A percentile compares a stretch with the other conserved stretches of the same genome.
phyloP scores from a whole-genome alignment of 1,140 invertebrate species.

The Drosophila truncata region DNA sequence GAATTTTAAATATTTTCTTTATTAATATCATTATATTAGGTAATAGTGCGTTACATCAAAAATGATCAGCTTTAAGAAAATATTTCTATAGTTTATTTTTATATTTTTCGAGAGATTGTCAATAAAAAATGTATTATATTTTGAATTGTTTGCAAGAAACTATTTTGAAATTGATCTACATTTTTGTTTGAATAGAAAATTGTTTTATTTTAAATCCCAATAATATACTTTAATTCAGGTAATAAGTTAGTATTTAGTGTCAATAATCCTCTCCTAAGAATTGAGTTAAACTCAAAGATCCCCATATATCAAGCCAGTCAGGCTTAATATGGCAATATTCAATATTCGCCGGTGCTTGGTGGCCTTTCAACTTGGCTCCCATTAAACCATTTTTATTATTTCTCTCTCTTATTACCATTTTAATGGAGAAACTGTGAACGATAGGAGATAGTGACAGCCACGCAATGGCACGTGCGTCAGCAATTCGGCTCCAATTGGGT shows the following conservation, averaged over 20 bases:
- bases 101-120: background rate
- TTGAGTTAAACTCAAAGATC: background rate
- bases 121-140: too few species aligned
- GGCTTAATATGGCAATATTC: background rate
- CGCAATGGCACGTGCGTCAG: slow-evolving; percentile 62
- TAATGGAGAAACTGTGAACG: slow-evolving; percentile 16
- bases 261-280: background rate
- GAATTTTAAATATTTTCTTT: too few species aligned
- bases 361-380: background rate
- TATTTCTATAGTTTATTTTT: background rate
- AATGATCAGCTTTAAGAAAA: too few species aligned
- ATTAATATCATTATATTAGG: too few species aligned
- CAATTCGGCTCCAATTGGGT: slow-evolving; percentile 7
- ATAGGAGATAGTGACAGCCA: slow-evolving; percentile 31
- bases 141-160: too few species aligned
- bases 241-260: too few species aligned
- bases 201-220: background rate
- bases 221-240: background rate
- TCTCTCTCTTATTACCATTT: slow-evolving; percentile 26
- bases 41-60: too few species aligned
- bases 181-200: background rate
- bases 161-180: too few species aligned
- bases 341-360: background rate
- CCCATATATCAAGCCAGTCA: background rate
- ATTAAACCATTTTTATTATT: slow-evolving; percentile 24